These are phyloP conservation scores for Orius laevigatus DNA, from an alignment of 1,140 invertebrate species.

Conservation along the genomic window DNA sequence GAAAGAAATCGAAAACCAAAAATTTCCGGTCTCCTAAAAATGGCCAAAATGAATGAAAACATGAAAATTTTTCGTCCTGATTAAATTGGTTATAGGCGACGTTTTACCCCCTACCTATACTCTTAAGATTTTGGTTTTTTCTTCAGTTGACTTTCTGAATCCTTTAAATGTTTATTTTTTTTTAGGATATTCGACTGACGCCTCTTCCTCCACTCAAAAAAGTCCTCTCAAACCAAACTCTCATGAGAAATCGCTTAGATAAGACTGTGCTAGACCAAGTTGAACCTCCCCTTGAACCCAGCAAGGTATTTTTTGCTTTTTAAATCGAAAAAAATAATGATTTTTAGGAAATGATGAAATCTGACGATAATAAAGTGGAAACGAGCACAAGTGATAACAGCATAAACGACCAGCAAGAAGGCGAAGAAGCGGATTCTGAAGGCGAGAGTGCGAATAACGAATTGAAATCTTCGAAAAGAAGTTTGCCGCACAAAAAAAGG, in stretches of 20 bases:
- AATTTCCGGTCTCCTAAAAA: too few relatives aligned
- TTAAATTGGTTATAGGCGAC: too few relatives aligned
- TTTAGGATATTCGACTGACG: conserved; percentile 18
- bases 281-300: background rate
- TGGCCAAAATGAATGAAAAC: too few relatives aligned
- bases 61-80: too few relatives aligned
- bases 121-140: too few relatives aligned
- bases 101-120: too few relatives aligned
- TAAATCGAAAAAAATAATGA: background rate
- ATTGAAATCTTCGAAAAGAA: conserved; percentile 32
- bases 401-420: background rate
- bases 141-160: background rate
- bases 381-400: background rate
- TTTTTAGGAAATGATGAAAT: background rate
- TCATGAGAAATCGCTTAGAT: conserved; percentile 13
- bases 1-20: too few relatives aligned
- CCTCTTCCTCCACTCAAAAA: conserved; percentile 25
- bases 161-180: background rate
- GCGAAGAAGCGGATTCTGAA: conserved; percentile 21
- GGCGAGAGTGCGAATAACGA: conserved; percentile 21
- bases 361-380: background rate
- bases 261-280: background rate
- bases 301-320: background rate
- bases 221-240: conserved; percentile 18
- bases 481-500: conserved; percentile 47